Base-by-base conservation (phyloP, 2,888 invertebrate species). In the Strigamia crassipes region DNA sequence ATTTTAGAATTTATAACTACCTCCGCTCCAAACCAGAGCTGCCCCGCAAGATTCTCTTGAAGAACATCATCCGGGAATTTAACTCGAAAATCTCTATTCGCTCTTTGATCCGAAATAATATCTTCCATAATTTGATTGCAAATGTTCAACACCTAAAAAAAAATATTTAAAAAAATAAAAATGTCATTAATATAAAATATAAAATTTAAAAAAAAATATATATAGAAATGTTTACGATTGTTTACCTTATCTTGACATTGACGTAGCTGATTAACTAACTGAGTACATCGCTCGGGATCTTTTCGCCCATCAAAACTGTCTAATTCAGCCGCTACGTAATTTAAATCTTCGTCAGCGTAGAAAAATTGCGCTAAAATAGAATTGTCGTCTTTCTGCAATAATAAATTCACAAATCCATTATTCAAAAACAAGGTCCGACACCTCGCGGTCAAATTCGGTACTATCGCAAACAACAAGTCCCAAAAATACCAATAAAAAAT, bases 11-110 rank as follows among this genome's bases (percentile, higher is more conserved):
- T 38, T 38, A 38, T 10, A 38, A 38, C 79, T 86, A 94, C 95
- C 92, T 99, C 99, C 82, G 99, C 99, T 21, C 99, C 99, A 89
- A 99, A 99, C 99, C 99, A 99, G 77, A 99, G 91, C 89, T 99
- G 99, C 0, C 99, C 99, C 56, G 98, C 97, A 83, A 99, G 90
- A 89, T 97, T 98, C 88, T 99, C 99, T 88, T 98, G 98, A 85
- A 99, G 91, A 13, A 99, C 97, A 88, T 99, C 99, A 88, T 99
- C 99, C 0, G 99, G 99, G 87, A 99, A 99, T 90, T 99, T 99
- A 82, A 96, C 97, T 79, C 99, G 91, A 89, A 98, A 99, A 86
- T 98, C 97, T 77, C 99, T 91, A 84, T 94, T 93, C 82, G 96
- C 96, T 82, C 97, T 91, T 87, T 96, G 94, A 84, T 93, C 93